Conservation (phyloP, 2,113 vertebrate genomes). For the Pachyramphus minor region DNA sequence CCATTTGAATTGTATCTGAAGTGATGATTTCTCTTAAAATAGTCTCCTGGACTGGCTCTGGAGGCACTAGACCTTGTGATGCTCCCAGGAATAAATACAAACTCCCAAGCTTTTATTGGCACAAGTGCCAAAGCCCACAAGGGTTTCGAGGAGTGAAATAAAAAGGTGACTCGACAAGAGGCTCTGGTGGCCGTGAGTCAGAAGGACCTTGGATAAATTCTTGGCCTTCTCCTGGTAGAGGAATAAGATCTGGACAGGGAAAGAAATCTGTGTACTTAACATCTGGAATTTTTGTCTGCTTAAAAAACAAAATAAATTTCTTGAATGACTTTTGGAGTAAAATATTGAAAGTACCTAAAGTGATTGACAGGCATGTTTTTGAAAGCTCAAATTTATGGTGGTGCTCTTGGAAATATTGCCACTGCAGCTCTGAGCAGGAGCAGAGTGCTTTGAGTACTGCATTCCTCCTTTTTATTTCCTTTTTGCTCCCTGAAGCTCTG, state of each 20-base stretch:
- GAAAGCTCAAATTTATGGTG: not conserved
- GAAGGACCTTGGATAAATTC: not conserved
- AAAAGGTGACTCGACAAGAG: not conserved
- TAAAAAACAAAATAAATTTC: not conserved
- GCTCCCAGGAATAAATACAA: not conserved
- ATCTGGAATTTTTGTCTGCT: not conserved
- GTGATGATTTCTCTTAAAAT: not conserved
- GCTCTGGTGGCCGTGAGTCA: not conserved
- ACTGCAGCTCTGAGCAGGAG: not conserved
- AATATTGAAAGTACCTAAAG: not conserved
- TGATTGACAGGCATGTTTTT: not conserved
- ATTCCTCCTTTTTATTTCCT: not conserved
- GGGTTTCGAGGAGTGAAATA: not conserved
- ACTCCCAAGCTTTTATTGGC: not conserved
- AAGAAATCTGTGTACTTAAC: not conserved
- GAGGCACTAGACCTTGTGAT: not conserved
- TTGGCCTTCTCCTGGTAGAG: not conserved
- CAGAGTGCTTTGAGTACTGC: not conserved
- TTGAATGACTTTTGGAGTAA: not conserved
- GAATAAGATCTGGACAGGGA: not conserved
- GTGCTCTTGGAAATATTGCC: not conserved
- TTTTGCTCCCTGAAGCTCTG: conserved; percentile 16
- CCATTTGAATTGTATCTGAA: not conserved
- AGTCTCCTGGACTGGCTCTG: not conserved
- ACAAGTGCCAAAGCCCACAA: rapidly evolving